Conservation (phyloP, 1,140 invertebrate species). For the Drosophila pandora region DNA sequence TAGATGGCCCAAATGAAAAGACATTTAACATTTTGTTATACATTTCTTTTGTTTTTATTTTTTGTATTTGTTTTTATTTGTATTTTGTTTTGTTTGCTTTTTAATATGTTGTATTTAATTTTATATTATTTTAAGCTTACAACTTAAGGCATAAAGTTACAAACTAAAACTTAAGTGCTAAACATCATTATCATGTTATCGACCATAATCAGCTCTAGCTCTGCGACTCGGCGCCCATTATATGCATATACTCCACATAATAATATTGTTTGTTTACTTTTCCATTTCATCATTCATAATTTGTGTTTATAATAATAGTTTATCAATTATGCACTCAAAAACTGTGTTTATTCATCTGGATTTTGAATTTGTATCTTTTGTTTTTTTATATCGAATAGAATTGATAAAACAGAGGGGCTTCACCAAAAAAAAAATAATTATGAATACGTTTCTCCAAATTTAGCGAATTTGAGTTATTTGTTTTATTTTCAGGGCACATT, state of each 20-base stretch:
- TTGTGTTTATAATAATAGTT: conserved; percentile 40
- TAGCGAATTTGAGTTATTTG: conserved; percentile 27
- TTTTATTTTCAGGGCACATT: conserved; percentile 29
- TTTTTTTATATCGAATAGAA: conserved; percentile 41
- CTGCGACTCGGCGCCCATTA: conserved; percentile 33
- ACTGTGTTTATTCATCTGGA: conserved; percentile 5
- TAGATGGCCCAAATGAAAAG: not conserved
- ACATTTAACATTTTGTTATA: conserved; percentile 55
- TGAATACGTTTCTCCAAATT: conserved; percentile 29
- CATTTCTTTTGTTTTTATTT: conserved; percentile 71
- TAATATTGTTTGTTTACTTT: conserved; percentile 38
- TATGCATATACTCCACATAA: conserved; percentile 45
- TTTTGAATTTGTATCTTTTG: conserved; percentile 9
- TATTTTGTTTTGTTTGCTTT: conserved; percentile 76
- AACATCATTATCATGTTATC: conserved; percentile 62
- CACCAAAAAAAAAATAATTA: conserved; percentile 16
- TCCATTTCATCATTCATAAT: conserved; percentile 10
- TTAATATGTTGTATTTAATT: conserved; percentile 80
- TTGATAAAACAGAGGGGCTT: conserved; percentile 50
- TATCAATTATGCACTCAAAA: conserved; percentile 47
- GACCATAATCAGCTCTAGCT: conserved; percentile 63
- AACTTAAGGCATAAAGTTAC: conserved; percentile 83
- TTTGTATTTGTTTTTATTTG: conserved; percentile 56
- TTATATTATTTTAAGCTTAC: conserved; percentile 79
- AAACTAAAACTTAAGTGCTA: conserved; percentile 79